A percentile compares a stretch with the other conserved stretches of the same genome.
These are phyloP conservation scores for Arctopsyche grandis DNA, from an alignment of 1,140 invertebrate species.

Conservation along the genomic window DNA sequence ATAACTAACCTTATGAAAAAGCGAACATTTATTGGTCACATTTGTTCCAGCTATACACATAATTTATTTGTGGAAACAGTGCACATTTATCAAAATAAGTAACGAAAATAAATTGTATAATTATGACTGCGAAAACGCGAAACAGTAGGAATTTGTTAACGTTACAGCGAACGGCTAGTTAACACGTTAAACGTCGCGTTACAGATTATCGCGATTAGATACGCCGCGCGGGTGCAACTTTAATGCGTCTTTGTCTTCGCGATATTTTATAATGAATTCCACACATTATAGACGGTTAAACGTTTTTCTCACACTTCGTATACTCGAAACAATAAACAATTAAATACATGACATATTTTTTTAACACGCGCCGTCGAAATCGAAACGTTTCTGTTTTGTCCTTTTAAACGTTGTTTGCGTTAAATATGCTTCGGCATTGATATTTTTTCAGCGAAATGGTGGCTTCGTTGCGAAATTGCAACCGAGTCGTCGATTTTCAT, in stretches of 20 bases:
- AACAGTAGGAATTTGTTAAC: background rate
- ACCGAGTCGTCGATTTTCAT: background rate
- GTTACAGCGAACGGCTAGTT: background rate
- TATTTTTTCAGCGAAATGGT: too few relatives aligned
- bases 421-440: too few relatives aligned
- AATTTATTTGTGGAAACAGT: background rate
- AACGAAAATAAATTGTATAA: background rate
- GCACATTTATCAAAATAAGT: slow-evolving; percentile 6
- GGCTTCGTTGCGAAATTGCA: background rate
- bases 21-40: too few relatives aligned
- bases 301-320: background rate
- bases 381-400: too few relatives aligned
- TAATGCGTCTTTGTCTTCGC: background rate
- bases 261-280: background rate
- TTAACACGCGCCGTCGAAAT: background rate
- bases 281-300: background rate
- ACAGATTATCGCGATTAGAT: slow-evolving; percentile 1
- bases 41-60: too few relatives aligned
- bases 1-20: too few relatives aligned
- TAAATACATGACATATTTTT: too few relatives aligned
- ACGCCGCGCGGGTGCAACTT: background rate
- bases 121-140: background rate
- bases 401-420: too few relatives aligned
- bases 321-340: background rate
- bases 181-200: background rate